Base-by-base conservation (phyloP, 2,888 invertebrate species). In the Euclidia mi region DNA sequence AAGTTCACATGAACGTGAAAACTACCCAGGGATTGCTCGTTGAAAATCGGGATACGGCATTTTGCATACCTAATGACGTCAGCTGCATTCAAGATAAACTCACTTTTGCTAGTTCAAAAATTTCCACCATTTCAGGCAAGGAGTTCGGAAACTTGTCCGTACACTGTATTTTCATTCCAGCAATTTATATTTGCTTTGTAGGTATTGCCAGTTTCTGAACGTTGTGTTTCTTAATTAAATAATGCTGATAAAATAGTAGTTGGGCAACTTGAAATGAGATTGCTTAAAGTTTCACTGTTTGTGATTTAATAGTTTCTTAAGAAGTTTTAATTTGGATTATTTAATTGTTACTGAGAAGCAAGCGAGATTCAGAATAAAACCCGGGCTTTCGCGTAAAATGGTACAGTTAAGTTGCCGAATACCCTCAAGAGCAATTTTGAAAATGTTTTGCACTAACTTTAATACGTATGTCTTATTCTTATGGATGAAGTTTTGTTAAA, bases 41-140 rank as follows among this genome's bases (percentile, higher is more conserved):
- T 44, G 43, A n/a, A 29, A 52, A 58, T 18, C 29, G n/a, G 17
- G 7, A 38, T 43, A 11, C 25, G 32, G 40, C 41, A 64, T 55
- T 64, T 74, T 37, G 18, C 52, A 52, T 45, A n/a, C n/a, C n/a
- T n/a, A 53, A 51, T 44, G 55, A 56, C 64, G 73, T 71, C 76
- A 76, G 79, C 71, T 74, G 76, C 56, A 60, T 65, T 59, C 56
- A 67, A 65, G 66, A 66, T 66, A 68, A 71, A 71, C 67, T 71
- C 52, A 42, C 45, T 61, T 60, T 51, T 40, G 31, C 49, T 48
- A 57, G 57, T 68, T 69, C 55, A 63, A 63, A 70, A 67, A 64
- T 62, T 45, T 73, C 29, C 28, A 43, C 56, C 34, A 56, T 40
- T 55, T 18, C 42, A 28, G 56, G 47, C 51, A 51, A 31, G 35